phyloP scores from a whole-genome alignment of 2,797 vertebrate genomes.

The Danio aesculapii region DNA sequence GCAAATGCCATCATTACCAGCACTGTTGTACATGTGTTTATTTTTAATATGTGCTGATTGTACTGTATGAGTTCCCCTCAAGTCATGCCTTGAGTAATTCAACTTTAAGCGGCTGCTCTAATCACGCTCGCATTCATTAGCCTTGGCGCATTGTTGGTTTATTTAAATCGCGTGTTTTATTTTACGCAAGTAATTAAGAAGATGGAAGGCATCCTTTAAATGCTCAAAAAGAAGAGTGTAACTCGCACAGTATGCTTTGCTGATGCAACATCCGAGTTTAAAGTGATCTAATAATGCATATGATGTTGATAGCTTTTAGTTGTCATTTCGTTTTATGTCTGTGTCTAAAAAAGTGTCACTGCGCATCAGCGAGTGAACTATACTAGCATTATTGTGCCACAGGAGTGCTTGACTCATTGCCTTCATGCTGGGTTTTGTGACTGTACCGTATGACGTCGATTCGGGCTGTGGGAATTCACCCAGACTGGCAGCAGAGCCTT shows the following conservation, averaged over 20 bases:
- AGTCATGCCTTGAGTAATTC: constrained; percentile 21
- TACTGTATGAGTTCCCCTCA: constrained; percentile 32
- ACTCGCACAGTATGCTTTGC: not conserved
- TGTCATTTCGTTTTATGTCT: constrained; percentile 7
- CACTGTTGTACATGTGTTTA: not conserved
- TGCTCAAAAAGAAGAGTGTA: not conserved
- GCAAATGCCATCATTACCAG: constrained; percentile 25
- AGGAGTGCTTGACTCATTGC: constrained; percentile 26
- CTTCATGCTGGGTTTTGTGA: constrained; percentile 16
- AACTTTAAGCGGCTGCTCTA: constrained; percentile 2
- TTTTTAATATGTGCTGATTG: constrained; percentile 19
- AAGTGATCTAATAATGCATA: constrained; percentile 8
- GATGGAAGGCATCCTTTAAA: not conserved
- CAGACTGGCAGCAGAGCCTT: constrained; percentile 8
- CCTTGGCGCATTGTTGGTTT: constrained; percentile 3
- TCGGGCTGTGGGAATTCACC: constrained; percentile 34
- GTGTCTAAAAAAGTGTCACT: constrained; percentile 26
- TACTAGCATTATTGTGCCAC: constrained; percentile 40
- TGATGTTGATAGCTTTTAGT: constrained; percentile 13
- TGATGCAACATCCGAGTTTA: not conserved
- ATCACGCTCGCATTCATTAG: constrained; percentile 30
- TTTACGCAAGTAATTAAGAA: constrained; percentile 3
- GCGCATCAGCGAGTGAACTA: constrained; percentile 24
- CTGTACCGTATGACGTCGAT: constrained; percentile 17
- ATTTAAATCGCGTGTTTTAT: constrained; percentile 10